phyloP scores from a whole-genome alignment of 2,888 invertebrate genomes.

The Melikaiella ostensackeni region DNA sequence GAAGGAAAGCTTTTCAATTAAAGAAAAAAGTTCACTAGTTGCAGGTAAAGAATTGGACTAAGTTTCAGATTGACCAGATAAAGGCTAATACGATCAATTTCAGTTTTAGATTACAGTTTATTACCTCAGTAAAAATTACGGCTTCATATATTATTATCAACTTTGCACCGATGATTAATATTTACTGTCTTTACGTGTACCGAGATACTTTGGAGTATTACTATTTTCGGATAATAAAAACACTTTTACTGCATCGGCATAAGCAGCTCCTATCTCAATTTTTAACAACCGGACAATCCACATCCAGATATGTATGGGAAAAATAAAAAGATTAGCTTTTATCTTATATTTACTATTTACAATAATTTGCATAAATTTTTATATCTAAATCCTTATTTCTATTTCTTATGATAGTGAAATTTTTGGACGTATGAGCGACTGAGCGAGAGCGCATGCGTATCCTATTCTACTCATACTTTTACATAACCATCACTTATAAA shows the following conservation, averaged over 20 bases:
- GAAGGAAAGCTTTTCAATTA: neutral
- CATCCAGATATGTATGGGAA: neutral
- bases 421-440: no score
- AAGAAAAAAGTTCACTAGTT: neutral
- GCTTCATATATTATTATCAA: conserved; percentile 15
- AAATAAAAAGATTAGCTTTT: no score
- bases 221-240: conserved; percentile 6
- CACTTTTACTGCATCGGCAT: neutral
- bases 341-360: no score
- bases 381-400: no score
- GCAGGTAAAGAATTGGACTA: conserved; percentile 13
- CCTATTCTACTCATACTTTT: no score
- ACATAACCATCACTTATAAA: no score
- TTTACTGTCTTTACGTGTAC: conserved; percentile 22
- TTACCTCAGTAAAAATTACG: conserved; percentile 25
- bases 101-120: conserved; percentile 18
- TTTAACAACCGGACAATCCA: neutral
- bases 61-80: neutral
- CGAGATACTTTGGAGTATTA: conserved; percentile 2
- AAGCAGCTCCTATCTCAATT: neutral
- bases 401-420: no score
- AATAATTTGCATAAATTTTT: no score
- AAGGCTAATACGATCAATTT: conserved; percentile 3
- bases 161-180: conserved; percentile 18
- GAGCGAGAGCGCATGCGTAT: no score